Base-by-base conservation (phyloP, 2,888 invertebrate species). In the Nudaria mundana region DNA sequence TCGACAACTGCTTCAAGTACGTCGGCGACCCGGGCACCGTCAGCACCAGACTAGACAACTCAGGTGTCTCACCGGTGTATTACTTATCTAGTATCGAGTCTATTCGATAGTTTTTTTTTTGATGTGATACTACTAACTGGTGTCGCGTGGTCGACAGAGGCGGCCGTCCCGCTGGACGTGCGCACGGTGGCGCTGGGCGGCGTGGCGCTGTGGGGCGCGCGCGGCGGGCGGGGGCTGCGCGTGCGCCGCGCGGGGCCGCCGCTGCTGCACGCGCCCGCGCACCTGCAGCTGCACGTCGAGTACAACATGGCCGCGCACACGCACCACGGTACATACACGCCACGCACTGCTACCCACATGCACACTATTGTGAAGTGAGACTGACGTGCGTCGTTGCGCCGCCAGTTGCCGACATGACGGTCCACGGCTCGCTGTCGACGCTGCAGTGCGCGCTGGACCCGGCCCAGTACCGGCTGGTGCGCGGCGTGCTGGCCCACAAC, bases 401-500 rank as follows among this genome's bases (percentile, higher is more conserved):
- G 16, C 1, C 72, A 90, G 93, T 94, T 25, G 94, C 98, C 0
- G 96, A 97, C 80, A 92, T 96, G 78, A 94, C 94, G 65, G 91
- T 97, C 10, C 93, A 94, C 46, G 98, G 97, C 12, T 93, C 93
- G 18, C 86, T 98, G 44, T 94, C 97, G 2, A 95, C 96, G 22
- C 91, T 98, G 62, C 94, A 95, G 77, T 93, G 94, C 46, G 92
- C 94, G 29, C 78, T 98, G 40, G 95, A 97, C 83, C 90, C 95
- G 32, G 91, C 93, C 32, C 97, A 98, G 77, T 98, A 97, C 82
- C 94, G 94, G 75, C 85, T 98, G 26, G 91, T 98, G 36, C 92
- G 96, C 44, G 98, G 97, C 11, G 91, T 98, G 43, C 88, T 98
- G 5, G 91, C 93, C 2, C 95, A 95, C 81, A 98, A 98, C 86